Base-by-base conservation (phyloP, 1,140 invertebrate genomes). In the Nymphalis io region DNA sequence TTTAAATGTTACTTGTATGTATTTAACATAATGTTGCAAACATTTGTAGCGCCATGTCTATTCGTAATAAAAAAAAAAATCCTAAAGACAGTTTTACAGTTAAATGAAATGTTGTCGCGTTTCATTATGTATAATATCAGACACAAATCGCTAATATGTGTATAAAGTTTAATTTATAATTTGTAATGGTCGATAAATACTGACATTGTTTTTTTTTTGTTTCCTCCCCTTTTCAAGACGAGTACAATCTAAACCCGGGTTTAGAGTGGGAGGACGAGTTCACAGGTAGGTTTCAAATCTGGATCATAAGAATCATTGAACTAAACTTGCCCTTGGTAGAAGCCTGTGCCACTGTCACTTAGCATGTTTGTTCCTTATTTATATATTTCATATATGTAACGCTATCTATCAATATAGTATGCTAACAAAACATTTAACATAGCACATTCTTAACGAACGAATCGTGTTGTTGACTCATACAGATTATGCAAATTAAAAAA, bases 191-290 rank as follows among this genome's bases (percentile, higher is more conserved):
- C 82, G 82, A 89, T 87, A 89, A 75, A 93, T 93, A 94, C 90
- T 93, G 92, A 93, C 92, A 92, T 92, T 90, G 82, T 91, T 93
- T 92, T 92, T n/a, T 93, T 88, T 94, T 89, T 53, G 48, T 53
- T 95, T 95, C 94, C 95, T 95, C 95, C 95, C 95, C 94, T 94
- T 94, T 94, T 95, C 95, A 97, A 98, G 97, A 98, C 95, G 97
- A 98, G 95, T 98, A 98, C 96, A 98, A 98, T 97, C 96, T 98
- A 96, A 98, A 98, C 95, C 97, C 97, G 94, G 96, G 96, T 96
- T 98, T 99, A 98, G 98, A 99, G 94, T 99, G 98, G 98, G 98
- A 99, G 95, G 98, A 99, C 97, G 98, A 99, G 94, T 99, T 99
- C 93, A 97, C 97, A 98, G 97, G 97, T 98, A 98, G 96, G 97